Evolutionary conservation across 2,113 vertebrate species (phyloP).

Genomic region (Gallinago media): DNA sequence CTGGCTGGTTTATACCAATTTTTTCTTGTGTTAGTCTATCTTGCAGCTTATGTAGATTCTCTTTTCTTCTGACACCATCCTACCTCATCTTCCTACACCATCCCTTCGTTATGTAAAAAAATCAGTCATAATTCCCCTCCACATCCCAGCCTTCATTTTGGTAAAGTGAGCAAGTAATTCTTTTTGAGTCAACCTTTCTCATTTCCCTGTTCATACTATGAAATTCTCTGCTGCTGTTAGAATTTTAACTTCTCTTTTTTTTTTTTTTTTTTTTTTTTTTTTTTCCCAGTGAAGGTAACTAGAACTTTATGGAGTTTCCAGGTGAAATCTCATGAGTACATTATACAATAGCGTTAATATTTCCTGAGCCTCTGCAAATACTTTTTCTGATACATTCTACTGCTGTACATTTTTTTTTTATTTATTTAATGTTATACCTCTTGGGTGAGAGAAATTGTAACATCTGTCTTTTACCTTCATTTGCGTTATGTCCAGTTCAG

Average conservation of each 20-base stretch:
- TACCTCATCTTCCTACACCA: conserved; percentile 43
- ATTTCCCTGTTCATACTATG: neutral
- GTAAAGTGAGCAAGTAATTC: neutral
- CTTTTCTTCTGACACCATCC: conserved; percentile 42
- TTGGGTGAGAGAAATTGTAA: neutral
- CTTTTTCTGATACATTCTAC: neutral
- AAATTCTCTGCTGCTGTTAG: neutral
- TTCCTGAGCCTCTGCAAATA: conserved; percentile 20
- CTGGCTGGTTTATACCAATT: neutral
- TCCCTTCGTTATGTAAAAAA: neutral
- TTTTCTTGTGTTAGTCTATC: neutral
- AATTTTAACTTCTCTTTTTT: neutral
- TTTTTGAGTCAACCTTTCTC: neutral
- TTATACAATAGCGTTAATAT: neutral
- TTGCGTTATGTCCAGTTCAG: neutral
- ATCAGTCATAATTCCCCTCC: neutral
- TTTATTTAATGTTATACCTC: neutral
- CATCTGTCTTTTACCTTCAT: neutral
- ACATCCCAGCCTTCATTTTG: neutral
- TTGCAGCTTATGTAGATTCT: neutral
- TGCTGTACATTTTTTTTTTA: neutral
- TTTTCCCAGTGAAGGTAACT: neutral
- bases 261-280: neutral
- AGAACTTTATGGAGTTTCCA: neutral
- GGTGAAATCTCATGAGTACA: neutral